Evolutionary conservation across 2,797 vertebrate species (phyloP), one percentile per base, ranked within the genome.

Genomic region (Rhynchonycteris naso): DNA sequence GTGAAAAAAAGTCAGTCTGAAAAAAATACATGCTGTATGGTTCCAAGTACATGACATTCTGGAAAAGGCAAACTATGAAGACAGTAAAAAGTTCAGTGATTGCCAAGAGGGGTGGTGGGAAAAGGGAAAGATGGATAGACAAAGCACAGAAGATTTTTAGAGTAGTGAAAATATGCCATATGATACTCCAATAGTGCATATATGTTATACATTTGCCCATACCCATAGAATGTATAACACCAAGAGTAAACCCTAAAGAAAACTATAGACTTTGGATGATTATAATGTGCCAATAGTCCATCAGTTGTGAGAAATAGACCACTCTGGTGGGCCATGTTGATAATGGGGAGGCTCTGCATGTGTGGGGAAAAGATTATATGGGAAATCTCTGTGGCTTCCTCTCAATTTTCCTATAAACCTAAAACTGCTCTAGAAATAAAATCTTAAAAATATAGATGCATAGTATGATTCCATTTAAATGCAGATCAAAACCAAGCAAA

Each of bases 401-500:
- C 59, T 82, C 78, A 43, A 16, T 87, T 91, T 13, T 94, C 59
- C 59, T 81, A 1, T 52, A 69, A 68, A 58, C 35, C 82, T 91
- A 86, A 91, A 75, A 58, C 30, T 47, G 1, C 24, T 80, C 38
- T 28, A 76, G 50, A 50, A 79, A 52, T 35, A 68, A 83, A 84
- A 10, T 30, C 24, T 85, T 76, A 52, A 50, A 66, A 68, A 88
- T 54, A 52, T 12, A 19, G 38, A 22, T 86, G 19, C 8, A 33
- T 15, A 22, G 1, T 33, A 30, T 47, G 13, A 61, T 47, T 80
- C 43, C 65, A 78, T 63, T 91, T 85, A 81, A 24, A n/a, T 52
- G 79, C 81, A 88, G 19, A 85, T 35, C 19, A 88, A 93, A 93
- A 91, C 83, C 15, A 88, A 92, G 8, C 9, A 68, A 94, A 93